Evolutionary conservation across 2,888 invertebrate genomes (phyloP).

Genomic region (Diplolepis rosae): DNA sequence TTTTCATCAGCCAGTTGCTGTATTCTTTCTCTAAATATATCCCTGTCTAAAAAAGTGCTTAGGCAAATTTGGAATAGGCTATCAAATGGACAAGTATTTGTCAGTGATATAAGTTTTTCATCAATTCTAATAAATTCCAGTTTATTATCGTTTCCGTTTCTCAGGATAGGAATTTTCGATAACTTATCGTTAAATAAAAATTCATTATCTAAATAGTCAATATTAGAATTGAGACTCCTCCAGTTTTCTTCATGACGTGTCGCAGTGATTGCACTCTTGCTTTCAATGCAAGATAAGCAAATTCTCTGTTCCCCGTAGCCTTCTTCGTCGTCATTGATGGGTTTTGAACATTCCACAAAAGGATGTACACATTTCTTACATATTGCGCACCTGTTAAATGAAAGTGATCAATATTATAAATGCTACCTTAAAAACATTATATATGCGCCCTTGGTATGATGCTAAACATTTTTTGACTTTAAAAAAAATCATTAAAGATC

Average conservation of each 20-base stretch:
- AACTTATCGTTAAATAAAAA: not conserved
- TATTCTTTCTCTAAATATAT: constrained; percentile 19
- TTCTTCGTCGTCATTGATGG: not conserved
- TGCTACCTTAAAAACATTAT: no score
- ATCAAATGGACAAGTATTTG: constrained; percentile 26
- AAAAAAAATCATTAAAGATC: no score
- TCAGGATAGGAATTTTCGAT: constrained; percentile 18
- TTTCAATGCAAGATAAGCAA: constrained; percentile 7
- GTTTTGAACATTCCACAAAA: constrained; percentile 26
- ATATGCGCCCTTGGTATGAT: no score
- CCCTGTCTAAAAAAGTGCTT: not conserved
- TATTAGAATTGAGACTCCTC: not conserved
- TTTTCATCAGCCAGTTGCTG: no score
- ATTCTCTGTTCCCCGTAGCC: constrained; percentile 17
- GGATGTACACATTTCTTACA: constrained; percentile 10
- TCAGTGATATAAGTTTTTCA: not conserved
- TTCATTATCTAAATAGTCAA: constrained; percentile 25
- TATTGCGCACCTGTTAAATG: not conserved
- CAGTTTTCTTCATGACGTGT: constrained; percentile 8
- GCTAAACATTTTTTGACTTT: no score
- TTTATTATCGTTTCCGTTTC: not conserved
- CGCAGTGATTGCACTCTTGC: not conserved
- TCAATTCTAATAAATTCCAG: not conserved
- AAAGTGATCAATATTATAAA: no score
- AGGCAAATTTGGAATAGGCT: constrained; percentile 20